These are phyloP conservation scores for Chlorops oryzae DNA, from an alignment of 1,140 invertebrate genomes.

Conservation along the genomic window DNA sequence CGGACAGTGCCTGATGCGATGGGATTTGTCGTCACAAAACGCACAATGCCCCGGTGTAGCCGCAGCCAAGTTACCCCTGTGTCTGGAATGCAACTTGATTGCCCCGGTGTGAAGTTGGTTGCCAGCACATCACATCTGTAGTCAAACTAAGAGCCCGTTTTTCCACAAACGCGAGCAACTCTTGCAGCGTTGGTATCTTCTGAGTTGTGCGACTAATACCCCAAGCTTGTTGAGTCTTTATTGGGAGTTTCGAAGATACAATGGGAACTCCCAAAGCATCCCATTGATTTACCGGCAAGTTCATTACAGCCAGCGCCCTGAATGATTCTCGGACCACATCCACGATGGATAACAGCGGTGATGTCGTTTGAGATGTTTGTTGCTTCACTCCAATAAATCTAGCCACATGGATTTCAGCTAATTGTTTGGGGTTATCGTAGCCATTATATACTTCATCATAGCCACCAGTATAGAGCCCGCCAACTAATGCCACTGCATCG, in stretches of 20 bases:
- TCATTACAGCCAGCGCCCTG: background rate
- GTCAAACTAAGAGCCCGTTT: background rate
- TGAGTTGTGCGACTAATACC: background rate
- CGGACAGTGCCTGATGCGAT: no score
- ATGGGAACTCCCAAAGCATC: background rate
- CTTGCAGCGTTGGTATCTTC: background rate
- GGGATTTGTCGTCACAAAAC: no score
- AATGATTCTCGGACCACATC: background rate
- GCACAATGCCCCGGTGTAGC: no score
- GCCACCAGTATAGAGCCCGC: no score
- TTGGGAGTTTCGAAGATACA: background rate
- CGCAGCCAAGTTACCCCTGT: no score
- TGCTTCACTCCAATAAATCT: background rate
- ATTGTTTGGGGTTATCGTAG: background rate
- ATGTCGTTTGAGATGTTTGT: background rate
- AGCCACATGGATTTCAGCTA: background rate
- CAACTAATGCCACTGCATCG: constrained; percentile 1
- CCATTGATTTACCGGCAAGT: background rate
- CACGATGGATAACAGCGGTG: background rate
- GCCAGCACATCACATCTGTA: background rate
- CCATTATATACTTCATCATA: background rate
- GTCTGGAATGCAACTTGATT: no score
- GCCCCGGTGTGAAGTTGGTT: no score
- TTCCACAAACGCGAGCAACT: background rate
- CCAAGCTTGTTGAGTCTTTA: no score